phyloP scores from a whole-genome alignment of 2,797 vertebrate species.

The Peromyscus aztecus region DNA sequence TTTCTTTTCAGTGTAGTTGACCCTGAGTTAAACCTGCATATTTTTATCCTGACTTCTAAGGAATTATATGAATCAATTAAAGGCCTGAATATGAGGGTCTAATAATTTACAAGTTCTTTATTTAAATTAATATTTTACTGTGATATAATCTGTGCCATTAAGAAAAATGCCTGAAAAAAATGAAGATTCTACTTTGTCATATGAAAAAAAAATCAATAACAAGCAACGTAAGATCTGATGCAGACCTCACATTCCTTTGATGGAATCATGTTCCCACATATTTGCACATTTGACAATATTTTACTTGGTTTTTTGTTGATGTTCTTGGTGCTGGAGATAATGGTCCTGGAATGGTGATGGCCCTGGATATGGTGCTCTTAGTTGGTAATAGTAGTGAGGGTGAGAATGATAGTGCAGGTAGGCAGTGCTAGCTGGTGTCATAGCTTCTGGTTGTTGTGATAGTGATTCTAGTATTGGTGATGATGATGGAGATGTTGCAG shows the following conservation, averaged over 20 bases:
- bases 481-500: neutral
- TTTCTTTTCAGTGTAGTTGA: neutral
- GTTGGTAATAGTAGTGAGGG: neutral
- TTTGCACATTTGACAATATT: neutral
- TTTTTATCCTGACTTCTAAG: neutral
- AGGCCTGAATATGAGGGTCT: neutral
- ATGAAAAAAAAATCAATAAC: neutral
- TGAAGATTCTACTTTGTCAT: neutral
- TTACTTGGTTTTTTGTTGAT: neutral
- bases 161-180: neutral
- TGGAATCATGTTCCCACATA: neutral
- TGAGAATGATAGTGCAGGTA: neutral
- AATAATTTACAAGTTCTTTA: neutral
- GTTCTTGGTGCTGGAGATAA: neutral
- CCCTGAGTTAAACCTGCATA: neutral
- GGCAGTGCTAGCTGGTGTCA: neutral
- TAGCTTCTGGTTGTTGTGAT: neutral
- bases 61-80: neutral
- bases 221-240: neutral
- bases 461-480: neutral
- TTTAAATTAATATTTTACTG: neutral
- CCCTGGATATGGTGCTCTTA: neutral
- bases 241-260: neutral
- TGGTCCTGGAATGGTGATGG: neutral
- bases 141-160: neutral